Evolutionary conservation across 2,113 vertebrate genomes (phyloP).

Genomic region (Ammodytes dubius): DNA sequence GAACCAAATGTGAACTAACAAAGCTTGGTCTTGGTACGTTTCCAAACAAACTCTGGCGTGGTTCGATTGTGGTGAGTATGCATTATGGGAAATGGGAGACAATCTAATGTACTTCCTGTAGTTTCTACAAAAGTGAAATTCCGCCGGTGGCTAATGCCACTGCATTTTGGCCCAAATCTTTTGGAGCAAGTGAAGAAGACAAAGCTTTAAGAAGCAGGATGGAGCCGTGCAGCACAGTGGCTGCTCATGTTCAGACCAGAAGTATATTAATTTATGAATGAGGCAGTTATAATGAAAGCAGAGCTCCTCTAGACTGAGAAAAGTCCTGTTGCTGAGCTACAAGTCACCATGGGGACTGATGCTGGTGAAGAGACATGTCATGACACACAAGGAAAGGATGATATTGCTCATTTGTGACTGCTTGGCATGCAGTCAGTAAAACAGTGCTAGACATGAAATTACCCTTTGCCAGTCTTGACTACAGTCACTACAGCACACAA

Average conservation of each 20-base stretch:
- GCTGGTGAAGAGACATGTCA: conserved; percentile 22
- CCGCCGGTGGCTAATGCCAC: neutral
- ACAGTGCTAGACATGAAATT: no score
- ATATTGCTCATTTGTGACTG: conserved; percentile 9
- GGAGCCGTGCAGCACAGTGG: conserved; percentile 20
- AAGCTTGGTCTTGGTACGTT: no score
- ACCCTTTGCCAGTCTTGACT: neutral
- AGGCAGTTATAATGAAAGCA: conserved; percentile 50
- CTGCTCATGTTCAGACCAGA: conserved; percentile 40
- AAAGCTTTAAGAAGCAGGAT: conserved; percentile 9
- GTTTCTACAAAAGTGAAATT: no score
- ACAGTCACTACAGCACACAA: neutral
- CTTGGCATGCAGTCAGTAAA: neutral
- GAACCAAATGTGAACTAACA: no score
- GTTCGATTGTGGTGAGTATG: no score
- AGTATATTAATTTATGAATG: conserved; percentile 60
- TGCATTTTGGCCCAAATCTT: neutral
- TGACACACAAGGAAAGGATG: neutral
- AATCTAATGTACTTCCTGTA: no score
- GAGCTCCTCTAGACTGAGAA: conserved; percentile 37
- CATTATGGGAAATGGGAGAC: no score
- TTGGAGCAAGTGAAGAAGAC: conserved; percentile 22
- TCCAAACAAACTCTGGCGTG: no score
- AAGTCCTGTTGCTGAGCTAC: conserved; percentile 54
- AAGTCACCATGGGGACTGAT: conserved; percentile 13